Percentiles rank a stretch among this genome's conserved stretches.
Evolutionary conservation across 2,888 invertebrate genomes (phyloP).

Genomic region (Bombylius discolor): DNA sequence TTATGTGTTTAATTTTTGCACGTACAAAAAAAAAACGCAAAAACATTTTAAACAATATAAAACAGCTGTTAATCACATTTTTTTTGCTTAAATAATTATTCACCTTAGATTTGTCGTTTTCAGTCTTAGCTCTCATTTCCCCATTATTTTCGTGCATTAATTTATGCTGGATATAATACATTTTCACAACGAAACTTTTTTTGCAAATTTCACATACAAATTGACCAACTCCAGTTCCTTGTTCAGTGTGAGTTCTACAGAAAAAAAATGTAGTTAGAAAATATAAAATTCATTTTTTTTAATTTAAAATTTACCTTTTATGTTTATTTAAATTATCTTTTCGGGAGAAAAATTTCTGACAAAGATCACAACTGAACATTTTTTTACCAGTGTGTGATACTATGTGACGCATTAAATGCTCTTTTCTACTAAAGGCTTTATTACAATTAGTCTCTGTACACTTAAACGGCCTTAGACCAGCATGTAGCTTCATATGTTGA

Average conservation of each 20-base stretch:
- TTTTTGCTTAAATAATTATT: no score
- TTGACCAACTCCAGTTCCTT: constrained; percentile 29
- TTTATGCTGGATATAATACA: constrained; percentile 51
- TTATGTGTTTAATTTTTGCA: no score
- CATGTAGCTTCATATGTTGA: constrained; percentile 53
- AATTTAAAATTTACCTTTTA: constrained; percentile 22
- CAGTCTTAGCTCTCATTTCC: constrained; percentile 10
- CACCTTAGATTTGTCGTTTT: constrained; percentile 12
- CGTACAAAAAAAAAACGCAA: no score
- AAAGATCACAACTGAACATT: constrained; percentile 49
- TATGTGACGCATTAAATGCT: constrained; percentile 52
- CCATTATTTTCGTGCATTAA: constrained; percentile 37
- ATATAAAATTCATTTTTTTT: neutral
- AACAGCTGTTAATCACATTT: no score
- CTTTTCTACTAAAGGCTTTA: constrained; percentile 55
- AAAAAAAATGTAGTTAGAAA: neutral
- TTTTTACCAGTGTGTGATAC: constrained; percentile 55
- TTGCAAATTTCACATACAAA: constrained; percentile 52
- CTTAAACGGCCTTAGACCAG: constrained; percentile 51
- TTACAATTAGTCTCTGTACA: constrained; percentile 45
- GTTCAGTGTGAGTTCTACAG: constrained; percentile 27
- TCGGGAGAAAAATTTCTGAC: constrained; percentile 42
- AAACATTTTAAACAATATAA: no score
- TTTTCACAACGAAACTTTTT: constrained; percentile 52
- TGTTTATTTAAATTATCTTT: constrained; percentile 37